Evolutionary conservation across 2,888 invertebrate genomes (phyloP).

Genomic region (Orthosia gracilis): DNA sequence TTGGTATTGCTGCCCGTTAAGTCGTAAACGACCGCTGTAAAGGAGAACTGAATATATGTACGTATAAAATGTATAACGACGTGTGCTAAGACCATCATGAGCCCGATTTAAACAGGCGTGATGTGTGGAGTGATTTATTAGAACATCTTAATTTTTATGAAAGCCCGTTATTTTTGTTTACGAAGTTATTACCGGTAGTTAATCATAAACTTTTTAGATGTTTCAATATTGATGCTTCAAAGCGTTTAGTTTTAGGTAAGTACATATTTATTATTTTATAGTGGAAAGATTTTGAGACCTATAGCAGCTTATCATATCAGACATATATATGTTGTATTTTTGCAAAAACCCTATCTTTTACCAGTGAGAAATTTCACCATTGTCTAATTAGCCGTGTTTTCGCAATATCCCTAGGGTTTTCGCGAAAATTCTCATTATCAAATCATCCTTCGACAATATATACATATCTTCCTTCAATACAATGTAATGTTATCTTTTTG

Average conservation of each 20-base stretch:
- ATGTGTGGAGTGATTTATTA: constrained; percentile 52
- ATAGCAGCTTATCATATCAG: no score
- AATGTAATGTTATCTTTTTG: no score
- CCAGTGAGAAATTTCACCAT: no score
- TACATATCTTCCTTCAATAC: no score
- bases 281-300: no score
- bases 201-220: constrained; percentile 42
- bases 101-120: constrained; percentile 45
- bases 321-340: no score
- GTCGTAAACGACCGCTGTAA: constrained; percentile 44
- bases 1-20: constrained; percentile 33
- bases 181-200: constrained; percentile 49
- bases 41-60: constrained; percentile 49
- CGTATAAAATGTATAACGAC: constrained; percentile 53
- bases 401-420: no score
- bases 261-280: no score
- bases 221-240: constrained; percentile 43
- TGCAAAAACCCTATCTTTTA: no score
- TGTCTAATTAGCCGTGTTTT: no score
- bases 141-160: constrained; percentile 55
- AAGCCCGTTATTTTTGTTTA: constrained; percentile 48
- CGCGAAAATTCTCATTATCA: no score
- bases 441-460: no score
- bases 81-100: constrained; percentile 34
- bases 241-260: not conserved